Base-by-base conservation (phyloP, 1,140 invertebrate species). In the Panulirus ornatus region DNA sequence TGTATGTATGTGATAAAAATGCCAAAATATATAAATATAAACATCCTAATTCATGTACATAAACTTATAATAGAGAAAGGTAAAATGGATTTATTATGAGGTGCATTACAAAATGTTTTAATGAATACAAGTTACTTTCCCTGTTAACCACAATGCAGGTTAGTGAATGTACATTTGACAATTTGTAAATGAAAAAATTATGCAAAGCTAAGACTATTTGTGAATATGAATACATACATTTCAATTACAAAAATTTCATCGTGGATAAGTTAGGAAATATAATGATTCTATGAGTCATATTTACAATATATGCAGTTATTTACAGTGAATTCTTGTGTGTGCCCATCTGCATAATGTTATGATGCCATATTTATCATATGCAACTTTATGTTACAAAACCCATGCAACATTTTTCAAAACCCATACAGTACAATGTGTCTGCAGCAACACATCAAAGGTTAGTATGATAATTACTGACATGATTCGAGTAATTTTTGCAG, bases 301-400 rank as follows among this genome's bases (percentile, higher is more conserved):
- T 73, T 76, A 76, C 40, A 76, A 30, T 36, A 42, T 9, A 42
- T 40, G 36, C 36, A 42, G 73, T 38, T 76, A 42, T 76, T 38
- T 40, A 76, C 36, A 76, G 40, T 76, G 54, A 27, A 38, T 36
- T 63, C 54, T 1, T 66, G 51, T 54, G 30, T 54, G 22, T 63
- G 30, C 1, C 63, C 34, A 36, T 0, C 63, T 34, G 22, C 2
- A 34, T 34, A 70, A 14, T 1, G 19, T 84, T 70, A 63, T n/a
- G 30, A 9, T 63, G 38, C 30, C 70, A 22, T 22, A 84, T 66
- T 38, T 16, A 70, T 27, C 22, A 19, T 27, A 36, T 34, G 2
- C 34, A 38, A 27, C 30, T 54, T 63, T 47, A 8, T 54, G 22
- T 27, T 51, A 19, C 36, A 34, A 82, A 82, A 58, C n/a, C 19